Evolutionary conservation across 1,140 invertebrate species (phyloP).

Genomic region (Vanessa atalanta): DNA sequence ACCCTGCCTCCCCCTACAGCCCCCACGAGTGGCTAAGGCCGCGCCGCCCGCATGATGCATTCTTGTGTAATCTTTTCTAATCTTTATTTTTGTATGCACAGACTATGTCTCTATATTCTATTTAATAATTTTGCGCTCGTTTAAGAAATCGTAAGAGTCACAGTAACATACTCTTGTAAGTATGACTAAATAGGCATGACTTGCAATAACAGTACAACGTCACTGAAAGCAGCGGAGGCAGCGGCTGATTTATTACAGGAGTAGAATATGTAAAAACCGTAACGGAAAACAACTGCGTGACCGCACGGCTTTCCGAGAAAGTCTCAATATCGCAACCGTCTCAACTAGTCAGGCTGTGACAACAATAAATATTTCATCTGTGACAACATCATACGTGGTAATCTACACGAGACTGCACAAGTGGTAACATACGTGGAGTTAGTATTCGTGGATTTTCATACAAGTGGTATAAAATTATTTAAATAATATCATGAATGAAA

Average conservation of each 20-base stretch:
- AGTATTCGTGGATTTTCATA: no score
- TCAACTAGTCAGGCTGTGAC: no score
- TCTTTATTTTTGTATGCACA: not conserved
- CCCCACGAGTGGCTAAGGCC: not conserved
- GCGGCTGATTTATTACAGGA: not conserved
- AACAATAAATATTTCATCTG: no score
- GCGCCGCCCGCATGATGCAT: slow-evolving; percentile 2
- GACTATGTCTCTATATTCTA: not conserved
- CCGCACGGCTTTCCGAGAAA: no score
- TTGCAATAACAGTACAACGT: not conserved
- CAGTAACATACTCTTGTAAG: no score
- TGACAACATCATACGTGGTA: no score
- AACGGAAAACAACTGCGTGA: no score
- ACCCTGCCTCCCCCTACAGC: not conserved
- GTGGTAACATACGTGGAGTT: no score
- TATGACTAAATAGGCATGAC: slow-evolving; percentile 4
- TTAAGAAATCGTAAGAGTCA: not conserved
- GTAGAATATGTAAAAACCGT: not conserved
- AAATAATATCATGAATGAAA: no score
- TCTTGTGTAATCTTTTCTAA: slow-evolving; percentile 29
- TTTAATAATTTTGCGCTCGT: not conserved
- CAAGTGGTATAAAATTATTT: no score
- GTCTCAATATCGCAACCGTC: no score
- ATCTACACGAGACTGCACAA: no score
- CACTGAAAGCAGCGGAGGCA: not conserved